Evolutionary conservation across 2,797 vertebrate species (phyloP), one percentile per base, ranked within the genome.

Genomic region (Cynodonichthys magdalenae): DNA sequence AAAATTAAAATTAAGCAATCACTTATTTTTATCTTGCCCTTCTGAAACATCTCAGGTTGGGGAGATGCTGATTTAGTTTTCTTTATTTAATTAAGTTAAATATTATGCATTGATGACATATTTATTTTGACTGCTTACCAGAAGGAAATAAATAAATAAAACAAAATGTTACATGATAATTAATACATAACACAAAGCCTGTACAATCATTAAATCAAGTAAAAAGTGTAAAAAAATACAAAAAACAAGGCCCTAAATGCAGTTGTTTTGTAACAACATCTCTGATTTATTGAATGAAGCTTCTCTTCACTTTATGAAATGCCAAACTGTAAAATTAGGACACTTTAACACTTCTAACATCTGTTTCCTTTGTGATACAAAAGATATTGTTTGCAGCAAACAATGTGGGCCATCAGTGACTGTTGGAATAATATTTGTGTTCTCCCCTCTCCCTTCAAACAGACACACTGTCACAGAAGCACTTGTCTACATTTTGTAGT

Each of bases 401-500:
- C 83, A 74, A 63, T 77, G 74, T 77, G 69, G 81, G 85, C 80
- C 84, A 82, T 87, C 75, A 85, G 75, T 86, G 80, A 85, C 81
- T 87, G 81, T 42, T 82, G 76, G 79, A 89, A 88, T 87, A 88
- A 92, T 89, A 89, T 90, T 89, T 90, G 84, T 84, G 84, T 82
- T 79, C 79, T 64, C 24, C 24, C 24, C 76, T 81, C 73, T 20
- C 78, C 36, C 36, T 14, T 89, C 88, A 86, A 88, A 92, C 89
- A 92, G 91, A 92, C 90, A 89, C 84, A 85, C 85, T 89, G 90
- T 91, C 92, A 91, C 78, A 83, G 77, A 87, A 89, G 88, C 90
- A 90, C 90, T 91, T 91, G 90, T 91, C 91, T 92, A 91, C 89
- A 90, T 91, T 92, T 90, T 91, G 90, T 93, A 92, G 90, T 92